Conservation (phyloP, 2,888 invertebrate species). For the Eilema sororculum region DNA sequence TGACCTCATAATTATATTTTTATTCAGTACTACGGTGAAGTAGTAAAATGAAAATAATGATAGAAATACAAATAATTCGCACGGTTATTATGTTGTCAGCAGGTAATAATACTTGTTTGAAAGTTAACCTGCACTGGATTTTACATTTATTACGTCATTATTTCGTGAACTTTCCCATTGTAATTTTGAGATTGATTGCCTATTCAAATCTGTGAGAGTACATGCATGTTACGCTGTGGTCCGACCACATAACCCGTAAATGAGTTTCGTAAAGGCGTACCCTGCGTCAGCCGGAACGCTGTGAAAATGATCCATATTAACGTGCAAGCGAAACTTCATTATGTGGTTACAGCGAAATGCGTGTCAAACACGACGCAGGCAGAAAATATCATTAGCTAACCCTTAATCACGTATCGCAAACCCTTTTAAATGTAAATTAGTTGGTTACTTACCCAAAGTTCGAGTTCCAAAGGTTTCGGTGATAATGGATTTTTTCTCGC, state of each 20-base stretch:
- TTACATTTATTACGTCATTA: slow-evolving; percentile 36
- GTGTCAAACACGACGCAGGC: slow-evolving; percentile 68
- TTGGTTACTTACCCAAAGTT: slow-evolving; percentile 90
- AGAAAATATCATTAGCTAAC: slow-evolving; percentile 70
- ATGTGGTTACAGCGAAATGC: slow-evolving; percentile 76
- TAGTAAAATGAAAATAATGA: slow-evolving; percentile 23
- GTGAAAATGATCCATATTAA: slow-evolving; percentile 79
- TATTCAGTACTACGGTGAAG: slow-evolving; percentile 26
- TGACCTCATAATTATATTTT: slow-evolving; percentile 37
- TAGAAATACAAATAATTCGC: slow-evolving; percentile 42
- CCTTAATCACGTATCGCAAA: slow-evolving; percentile 55
- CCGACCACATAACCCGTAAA: slow-evolving; percentile 63
- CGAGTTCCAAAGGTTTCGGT: slow-evolving; percentile 93
- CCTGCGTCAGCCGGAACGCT: slow-evolving; percentile 63
- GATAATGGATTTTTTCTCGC: slow-evolving; percentile 93
- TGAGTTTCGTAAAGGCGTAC: slow-evolving; percentile 66
- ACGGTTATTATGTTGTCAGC: slow-evolving; percentile 37
- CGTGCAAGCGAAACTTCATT: slow-evolving; percentile 77
- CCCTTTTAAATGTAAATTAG: slow-evolving; percentile 50
- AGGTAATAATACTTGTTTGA: slow-evolving; percentile 29
- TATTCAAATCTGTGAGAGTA: slow-evolving; percentile 50
- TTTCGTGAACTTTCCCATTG: slow-evolving; percentile 37
- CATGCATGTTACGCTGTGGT: slow-evolving; percentile 37
- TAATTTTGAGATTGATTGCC: slow-evolving; percentile 46
- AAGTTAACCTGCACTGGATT: slow-evolving; percentile 22